Percentiles rank a stretch among this genome's conserved stretches.
Evolutionary conservation across 2,113 vertebrate species (phyloP).

Genomic region (Lampris incognitus): DNA sequence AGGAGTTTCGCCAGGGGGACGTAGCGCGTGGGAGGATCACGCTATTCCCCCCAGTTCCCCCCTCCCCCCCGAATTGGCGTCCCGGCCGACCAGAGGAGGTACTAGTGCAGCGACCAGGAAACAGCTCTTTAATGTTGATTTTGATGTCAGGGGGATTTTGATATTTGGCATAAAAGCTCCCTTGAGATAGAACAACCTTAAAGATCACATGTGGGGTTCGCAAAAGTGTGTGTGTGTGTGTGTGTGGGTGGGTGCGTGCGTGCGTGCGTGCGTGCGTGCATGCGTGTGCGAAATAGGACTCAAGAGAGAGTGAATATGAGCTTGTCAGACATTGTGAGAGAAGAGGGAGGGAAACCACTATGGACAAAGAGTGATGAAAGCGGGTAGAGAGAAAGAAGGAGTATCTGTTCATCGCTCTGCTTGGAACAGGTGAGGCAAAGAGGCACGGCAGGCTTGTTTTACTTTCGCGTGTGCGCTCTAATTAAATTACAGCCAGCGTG

Average conservation of each 20-base stretch:
- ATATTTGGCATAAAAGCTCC: constrained; percentile 9
- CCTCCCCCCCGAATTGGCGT: too few relatives aligned
- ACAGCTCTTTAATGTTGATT: constrained; percentile 14
- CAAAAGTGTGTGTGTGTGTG: background rate
- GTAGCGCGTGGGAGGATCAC: too few relatives aligned
- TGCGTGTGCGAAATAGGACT: background rate
- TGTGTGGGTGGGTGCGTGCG: background rate
- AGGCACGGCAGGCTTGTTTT: constrained; percentile 74
- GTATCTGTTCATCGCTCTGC: constrained; percentile 59
- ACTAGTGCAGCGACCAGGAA: too few relatives aligned
- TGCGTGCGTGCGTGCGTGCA: background rate
- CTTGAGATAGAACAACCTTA: background rate
- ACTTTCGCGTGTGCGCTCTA: constrained; percentile 73
- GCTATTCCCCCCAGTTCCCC: too few relatives aligned
- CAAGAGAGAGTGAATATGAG: too few relatives aligned
- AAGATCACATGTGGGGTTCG: constrained; percentile 44
- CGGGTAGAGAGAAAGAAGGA: constrained; percentile 35
- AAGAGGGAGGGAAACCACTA: constrained; percentile 25
- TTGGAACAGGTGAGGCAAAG: constrained; percentile 65
- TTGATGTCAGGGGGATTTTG: constrained; percentile 10
- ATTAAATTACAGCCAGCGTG: constrained; percentile 77
- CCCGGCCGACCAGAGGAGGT: too few relatives aligned
- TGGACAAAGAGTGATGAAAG: constrained; percentile 43
- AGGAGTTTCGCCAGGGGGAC: too few relatives aligned
- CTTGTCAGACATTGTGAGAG: constrained; percentile 52